Percentiles rank a stretch among this genome's conserved stretches.
Evolutionary conservation across 2,888 invertebrate species (phyloP).

Genomic region (Thyatira batis): DNA sequence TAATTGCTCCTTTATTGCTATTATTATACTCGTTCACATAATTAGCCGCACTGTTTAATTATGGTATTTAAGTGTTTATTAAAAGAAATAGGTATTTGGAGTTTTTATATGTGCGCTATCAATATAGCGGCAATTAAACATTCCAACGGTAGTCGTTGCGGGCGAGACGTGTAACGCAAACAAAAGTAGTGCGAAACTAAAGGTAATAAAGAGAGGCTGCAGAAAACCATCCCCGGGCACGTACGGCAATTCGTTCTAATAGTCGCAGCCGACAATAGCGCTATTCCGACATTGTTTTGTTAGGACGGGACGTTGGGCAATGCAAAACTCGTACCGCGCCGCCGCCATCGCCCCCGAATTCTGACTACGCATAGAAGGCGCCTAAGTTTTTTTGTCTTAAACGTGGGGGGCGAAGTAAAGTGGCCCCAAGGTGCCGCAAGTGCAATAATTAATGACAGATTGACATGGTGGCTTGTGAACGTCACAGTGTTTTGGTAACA

Average conservation of each 20-base stretch:
- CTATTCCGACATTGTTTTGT: slow-evolving; percentile 70
- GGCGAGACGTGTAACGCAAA: slow-evolving; percentile 62
- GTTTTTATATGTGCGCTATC: slow-evolving; percentile 37
- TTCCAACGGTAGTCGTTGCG: slow-evolving; percentile 48
- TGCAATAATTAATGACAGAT: slow-evolving; percentile 72
- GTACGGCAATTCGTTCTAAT: slow-evolving; percentile 76
- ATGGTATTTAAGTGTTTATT: slow-evolving; percentile 32
- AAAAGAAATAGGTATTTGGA: slow-evolving; percentile 21
- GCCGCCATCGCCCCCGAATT: slow-evolving; percentile 44
- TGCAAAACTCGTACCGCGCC: slow-evolving; percentile 61
- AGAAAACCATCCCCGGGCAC: slow-evolving; percentile 60
- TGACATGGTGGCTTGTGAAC: slow-evolving; percentile 65
- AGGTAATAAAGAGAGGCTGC: slow-evolving; percentile 64
- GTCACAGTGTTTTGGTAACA: slow-evolving; percentile 77
- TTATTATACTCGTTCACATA: slow-evolving; percentile 43
- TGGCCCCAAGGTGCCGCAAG: slow-evolving; percentile 60
- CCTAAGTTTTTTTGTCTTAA: slow-evolving; percentile 53
- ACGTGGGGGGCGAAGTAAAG: slow-evolving; percentile 74
- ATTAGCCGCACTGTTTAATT: slow-evolving; percentile 41
- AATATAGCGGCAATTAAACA: slow-evolving; percentile 47
- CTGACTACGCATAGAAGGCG: slow-evolving; percentile 37
- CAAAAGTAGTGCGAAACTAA: slow-evolving; percentile 65
- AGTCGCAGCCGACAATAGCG: slow-evolving; percentile 68
- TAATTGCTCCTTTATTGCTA: slow-evolving; percentile 47
- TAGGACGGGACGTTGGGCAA: slow-evolving; percentile 62